Base-by-base conservation (phyloP, 2,113 vertebrate species). In the Indri indri region DNA sequence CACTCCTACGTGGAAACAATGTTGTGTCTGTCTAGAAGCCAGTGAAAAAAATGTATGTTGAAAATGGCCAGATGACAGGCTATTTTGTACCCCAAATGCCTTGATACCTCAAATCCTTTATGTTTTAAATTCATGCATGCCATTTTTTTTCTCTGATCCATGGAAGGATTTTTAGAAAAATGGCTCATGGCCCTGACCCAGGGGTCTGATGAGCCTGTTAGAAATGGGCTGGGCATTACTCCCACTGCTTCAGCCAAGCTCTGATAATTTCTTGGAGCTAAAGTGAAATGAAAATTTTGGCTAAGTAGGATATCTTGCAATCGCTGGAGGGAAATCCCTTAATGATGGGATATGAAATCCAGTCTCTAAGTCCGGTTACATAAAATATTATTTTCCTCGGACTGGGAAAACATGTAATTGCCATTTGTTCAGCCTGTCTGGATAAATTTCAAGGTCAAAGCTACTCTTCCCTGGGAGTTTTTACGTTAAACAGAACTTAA, bases 1-100 rank as follows among this genome's bases (percentile, higher is more conserved):
- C 94, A 96, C 97, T 97, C 94, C 37, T 95, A 50, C 93, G 95
- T 90, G 95, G 97, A 97, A 98, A 97, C 97, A 42, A 22, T 97
- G 59, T 93, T 96, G 95, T 73, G 25, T 94, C 97, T 98, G 95
- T 97, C 92, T 96, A 34, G 68, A 95, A 97, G 95, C 96, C 97
- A 97, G 79, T 66, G 42, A 12, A 42, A 90, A 90, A 90, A 68
- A 66, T 65, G 16, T 63, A 96, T 79, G 68, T 93, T 82, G 45
- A 95, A 95, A 90, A 97, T 82, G 54, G 52, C 66, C 47, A 5
- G 34, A 83, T 90, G 87, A 94, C 59, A 94, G 40, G 54, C 84
- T 96, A 77, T 96, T 87, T 76, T 88, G 76, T 68, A 66, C 27
- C 71, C 61, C 34, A 79, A 71, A 37, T 87, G 34, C 34, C n/a